phyloP scores from a whole-genome alignment of 1,140 invertebrate species.

The Hesperophylax magnus region DNA sequence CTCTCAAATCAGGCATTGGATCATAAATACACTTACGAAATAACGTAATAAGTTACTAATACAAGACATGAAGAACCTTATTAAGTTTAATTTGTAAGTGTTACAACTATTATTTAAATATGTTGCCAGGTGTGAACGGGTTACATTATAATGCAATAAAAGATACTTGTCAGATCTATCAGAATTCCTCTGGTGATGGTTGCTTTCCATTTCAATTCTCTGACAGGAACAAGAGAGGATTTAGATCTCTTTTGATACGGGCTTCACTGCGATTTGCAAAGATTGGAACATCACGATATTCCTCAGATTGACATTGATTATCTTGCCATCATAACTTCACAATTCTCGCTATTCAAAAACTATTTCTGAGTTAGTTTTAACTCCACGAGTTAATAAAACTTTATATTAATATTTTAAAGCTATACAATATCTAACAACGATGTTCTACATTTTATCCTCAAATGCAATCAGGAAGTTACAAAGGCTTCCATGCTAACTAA shows the following conservation, averaged over 20 bases:
- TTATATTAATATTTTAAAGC: no score
- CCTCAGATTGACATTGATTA: slow-evolving; percentile 15
- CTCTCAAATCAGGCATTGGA: no score
- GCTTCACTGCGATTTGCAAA: slow-evolving; percentile 3
- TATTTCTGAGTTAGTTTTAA: no score
- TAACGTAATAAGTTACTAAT: no score
- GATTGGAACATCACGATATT: slow-evolving; percentile 17
- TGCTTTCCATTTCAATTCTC: slow-evolving; percentile 32
- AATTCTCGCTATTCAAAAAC: no score
- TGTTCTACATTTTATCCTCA: no score
- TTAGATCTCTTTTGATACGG: slow-evolving; percentile 22
- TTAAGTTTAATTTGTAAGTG: background rate
- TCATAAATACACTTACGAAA: background rate
- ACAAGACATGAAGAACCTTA: background rate
- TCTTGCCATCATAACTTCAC: background rate
- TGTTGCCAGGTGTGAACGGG: background rate
- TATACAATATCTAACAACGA: no score
- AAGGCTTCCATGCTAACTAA: no score
- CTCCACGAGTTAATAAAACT: no score
- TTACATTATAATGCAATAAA: slow-evolving; percentile 30
- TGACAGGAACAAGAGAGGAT: slow-evolving; percentile 28
- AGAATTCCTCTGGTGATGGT: background rate
- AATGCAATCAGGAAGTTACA: no score
- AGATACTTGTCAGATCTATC: slow-evolving; percentile 23
- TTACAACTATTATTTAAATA: background rate